These are phyloP conservation scores for Macaca mulatta DNA, from an alignment of 2,113 vertebrate genomes.

Conservation along the genomic window DNA sequence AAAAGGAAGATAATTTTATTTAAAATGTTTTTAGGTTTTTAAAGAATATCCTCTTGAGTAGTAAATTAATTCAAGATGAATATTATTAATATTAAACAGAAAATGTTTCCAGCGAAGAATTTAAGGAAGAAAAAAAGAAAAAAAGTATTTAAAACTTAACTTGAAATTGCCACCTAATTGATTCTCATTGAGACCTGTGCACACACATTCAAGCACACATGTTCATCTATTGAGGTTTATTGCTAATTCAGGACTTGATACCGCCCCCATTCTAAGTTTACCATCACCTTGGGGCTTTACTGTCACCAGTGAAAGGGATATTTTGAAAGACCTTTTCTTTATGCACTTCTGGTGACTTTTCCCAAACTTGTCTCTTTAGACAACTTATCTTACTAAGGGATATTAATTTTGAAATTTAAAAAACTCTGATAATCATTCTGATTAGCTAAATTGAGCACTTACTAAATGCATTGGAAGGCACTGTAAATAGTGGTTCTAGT, in stretches of 20 bases:
- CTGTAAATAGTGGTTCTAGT: too few relatives aligned
- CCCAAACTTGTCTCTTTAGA: not conserved
- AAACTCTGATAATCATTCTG: not conserved
- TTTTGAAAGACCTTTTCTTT: not conserved
- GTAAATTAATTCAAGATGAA: not conserved
- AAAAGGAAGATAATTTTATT: not conserved
- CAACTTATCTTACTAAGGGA: not conserved
- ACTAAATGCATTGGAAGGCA: not conserved
- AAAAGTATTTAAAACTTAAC: not conserved
- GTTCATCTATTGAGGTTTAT: too few relatives aligned
- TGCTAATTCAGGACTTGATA: not conserved
- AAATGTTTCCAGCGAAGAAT: not conserved
- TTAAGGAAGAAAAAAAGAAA: not conserved
- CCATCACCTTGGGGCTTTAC: not conserved
- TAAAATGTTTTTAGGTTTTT: not conserved
- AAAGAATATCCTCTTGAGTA: not conserved
- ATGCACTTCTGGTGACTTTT: not conserved
- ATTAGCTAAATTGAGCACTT: not conserved
- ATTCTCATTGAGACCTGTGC: not conserved
- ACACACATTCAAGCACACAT: too few relatives aligned
- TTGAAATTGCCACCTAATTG: not conserved
- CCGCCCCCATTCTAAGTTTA: not conserved
- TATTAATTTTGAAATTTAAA: not conserved
- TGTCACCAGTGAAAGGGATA: not conserved
- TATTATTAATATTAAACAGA: not conserved